Evolutionary conservation across 2,888 invertebrate species (phyloP), one percentile per base, ranked within the genome.

Genomic region (Oxycera nigricornis): DNA sequence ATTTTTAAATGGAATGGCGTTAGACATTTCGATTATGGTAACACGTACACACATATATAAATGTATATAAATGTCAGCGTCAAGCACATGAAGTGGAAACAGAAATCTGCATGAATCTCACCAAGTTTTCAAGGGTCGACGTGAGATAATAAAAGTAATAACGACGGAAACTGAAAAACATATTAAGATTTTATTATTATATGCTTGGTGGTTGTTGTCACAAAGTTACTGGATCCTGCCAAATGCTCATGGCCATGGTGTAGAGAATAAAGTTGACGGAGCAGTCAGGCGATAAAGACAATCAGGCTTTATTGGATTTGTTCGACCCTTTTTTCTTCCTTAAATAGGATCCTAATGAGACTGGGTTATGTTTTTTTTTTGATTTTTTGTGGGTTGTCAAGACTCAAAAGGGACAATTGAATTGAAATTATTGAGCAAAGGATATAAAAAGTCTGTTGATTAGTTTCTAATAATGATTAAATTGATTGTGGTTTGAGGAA

Each of bases 141-240:
- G 31, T 20, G 31, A 55, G 26, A 46, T 67, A 67, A 67, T 67
- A 67, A 41, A 41, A 41, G 65, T 24, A 46, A 67, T 14, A 59
- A 41, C 35, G 26, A 50, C n/a, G 30, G 68, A 52, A 68, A 50
- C 26, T 46, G 31, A 1, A 11, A 52, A 52, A 30, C 20, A 52
- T 55, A 52, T 52, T 70, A 70, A 70, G 52, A 70, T 70, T 52
- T 52, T 17, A 50, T n/a, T n/a, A n/a, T n/a, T 39, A 65, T 22
- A 55, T 50, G 55, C 24, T 24, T n/a, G n/a, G n/a, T n/a, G n/a
- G n/a, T n/a, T n/a, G n/a, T n/a, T n/a, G n/a, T n/a, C n/a, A n/a
- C n/a, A n/a, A n/a, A n/a, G n/a, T n/a, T n/a, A n/a, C n/a, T n/a
- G n/a, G n/a, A n/a, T n/a, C n/a, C n/a, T n/a, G n/a, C n/a, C n/a